Conservation (phyloP, 2,888 invertebrate species). For the Gari tellinella region DNA sequence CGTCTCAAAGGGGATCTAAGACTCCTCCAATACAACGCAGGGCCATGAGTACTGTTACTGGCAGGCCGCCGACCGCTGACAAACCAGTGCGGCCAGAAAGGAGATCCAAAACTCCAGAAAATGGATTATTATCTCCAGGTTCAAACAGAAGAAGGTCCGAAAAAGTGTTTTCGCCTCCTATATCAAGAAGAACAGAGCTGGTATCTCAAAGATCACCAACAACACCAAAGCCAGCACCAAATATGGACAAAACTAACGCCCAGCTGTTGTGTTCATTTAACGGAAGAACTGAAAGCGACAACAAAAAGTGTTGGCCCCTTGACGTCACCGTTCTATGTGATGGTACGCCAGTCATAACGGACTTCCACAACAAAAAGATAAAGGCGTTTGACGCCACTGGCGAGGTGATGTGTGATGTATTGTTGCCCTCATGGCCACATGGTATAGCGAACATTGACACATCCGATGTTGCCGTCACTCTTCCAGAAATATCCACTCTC, state of each 20-base stretch:
- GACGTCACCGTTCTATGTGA: constrained; percentile 69
- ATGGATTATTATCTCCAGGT: constrained; percentile 28
- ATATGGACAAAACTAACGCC: constrained; percentile 59
- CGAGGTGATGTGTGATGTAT: constrained; percentile 64
- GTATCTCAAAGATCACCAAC: constrained; percentile 40
- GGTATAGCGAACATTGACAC: constrained; percentile 65
- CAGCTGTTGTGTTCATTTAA: constrained; percentile 65
- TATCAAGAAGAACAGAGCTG: constrained; percentile 45
- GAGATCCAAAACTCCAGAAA: constrained; percentile 55
- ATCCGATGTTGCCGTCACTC: constrained; percentile 64
- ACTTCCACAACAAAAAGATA: constrained; percentile 71
- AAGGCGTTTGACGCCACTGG: constrained; percentile 69
- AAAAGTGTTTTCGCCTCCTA: constrained; percentile 38
- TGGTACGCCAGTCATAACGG: constrained; percentile 69
- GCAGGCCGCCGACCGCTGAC: constrained; percentile 40
- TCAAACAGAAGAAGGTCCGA: constrained; percentile 20
- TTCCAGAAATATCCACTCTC: constrained; percentile 68
- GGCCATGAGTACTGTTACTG: constrained; percentile 44
- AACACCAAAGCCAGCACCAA: constrained; percentile 20
- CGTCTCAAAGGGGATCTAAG: constrained; percentile 29
- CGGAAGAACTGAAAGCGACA: constrained; percentile 67
- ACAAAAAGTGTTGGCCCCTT: constrained; percentile 70
- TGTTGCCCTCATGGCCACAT: constrained; percentile 69
- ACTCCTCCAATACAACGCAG: constrained; percentile 56
- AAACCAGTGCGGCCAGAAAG: constrained; percentile 55